Percentiles rank a stretch among this genome's conserved stretches.
Conservation (phyloP, 2,113 vertebrate species). For the Himantopus leucocephalus region DNA sequence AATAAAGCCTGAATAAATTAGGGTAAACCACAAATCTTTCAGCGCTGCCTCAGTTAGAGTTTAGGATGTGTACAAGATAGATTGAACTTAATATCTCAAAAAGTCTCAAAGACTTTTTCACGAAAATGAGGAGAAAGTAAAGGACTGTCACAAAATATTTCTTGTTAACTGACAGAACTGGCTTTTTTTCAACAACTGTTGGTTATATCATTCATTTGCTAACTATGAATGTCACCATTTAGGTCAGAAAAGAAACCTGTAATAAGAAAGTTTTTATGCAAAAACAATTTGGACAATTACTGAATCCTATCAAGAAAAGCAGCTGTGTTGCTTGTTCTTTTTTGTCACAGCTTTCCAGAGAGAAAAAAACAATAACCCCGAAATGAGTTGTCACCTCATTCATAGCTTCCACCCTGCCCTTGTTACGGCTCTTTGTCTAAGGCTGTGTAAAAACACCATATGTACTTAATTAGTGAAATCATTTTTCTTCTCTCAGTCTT, state of each 20-base stretch:
- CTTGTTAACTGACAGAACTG: not conserved
- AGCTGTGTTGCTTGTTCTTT: not conserved
- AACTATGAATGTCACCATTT: not conserved
- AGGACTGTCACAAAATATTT: not conserved
- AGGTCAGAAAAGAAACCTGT: not conserved
- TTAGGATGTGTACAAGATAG: not conserved
- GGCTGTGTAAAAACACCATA: not conserved
- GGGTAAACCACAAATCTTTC: not conserved
- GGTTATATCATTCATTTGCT: not conserved
- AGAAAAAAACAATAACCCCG: not conserved
- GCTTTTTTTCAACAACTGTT: not conserved
- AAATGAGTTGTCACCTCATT: not conserved
- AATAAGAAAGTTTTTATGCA: not conserved
- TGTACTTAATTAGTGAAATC: not conserved
- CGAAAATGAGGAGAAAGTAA: not conserved
- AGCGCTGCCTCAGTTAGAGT: not conserved
- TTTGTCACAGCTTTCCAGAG: not conserved
- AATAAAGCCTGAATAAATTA: constrained; percentile 32
- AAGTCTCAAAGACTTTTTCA: not conserved
- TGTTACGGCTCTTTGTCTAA: not conserved
- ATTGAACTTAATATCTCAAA: not conserved
- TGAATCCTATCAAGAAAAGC: not conserved
- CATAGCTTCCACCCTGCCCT: not conserved
- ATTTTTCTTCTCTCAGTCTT: not conserved
- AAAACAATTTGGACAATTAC: not conserved